These are phyloP conservation scores for Alces alces DNA, from an alignment of 2,113 vertebrate genomes.

Conservation along the genomic window DNA sequence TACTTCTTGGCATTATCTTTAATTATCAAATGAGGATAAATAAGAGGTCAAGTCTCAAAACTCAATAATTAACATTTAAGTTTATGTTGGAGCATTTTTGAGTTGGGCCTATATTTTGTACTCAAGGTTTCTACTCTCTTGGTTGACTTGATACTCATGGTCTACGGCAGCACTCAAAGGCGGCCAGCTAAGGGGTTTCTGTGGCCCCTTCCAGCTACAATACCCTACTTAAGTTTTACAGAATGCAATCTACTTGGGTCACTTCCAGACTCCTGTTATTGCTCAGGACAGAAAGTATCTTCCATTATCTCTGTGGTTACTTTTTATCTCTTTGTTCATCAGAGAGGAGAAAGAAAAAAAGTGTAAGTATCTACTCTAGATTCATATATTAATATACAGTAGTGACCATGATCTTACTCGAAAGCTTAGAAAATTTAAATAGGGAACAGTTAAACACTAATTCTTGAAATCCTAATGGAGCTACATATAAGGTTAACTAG, in stretches of 20 bases:
- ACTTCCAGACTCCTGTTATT: neutral
- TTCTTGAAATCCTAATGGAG: neutral
- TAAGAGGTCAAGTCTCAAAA: neutral
- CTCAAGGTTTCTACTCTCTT: neutral
- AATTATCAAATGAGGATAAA: neutral
- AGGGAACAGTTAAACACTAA: conserved; percentile 17
- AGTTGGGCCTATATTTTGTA: neutral
- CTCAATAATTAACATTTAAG: neutral
- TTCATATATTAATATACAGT: neutral
- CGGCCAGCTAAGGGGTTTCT: neutral
- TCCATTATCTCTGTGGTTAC: neutral
- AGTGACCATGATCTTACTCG: neutral
- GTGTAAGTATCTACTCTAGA: neutral
- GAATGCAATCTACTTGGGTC: neutral
- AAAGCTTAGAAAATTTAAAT: conserved; percentile 16
- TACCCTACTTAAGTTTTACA: neutral
- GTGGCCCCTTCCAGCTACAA: neutral
- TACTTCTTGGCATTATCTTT: neutral
- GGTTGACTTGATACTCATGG: neutral
- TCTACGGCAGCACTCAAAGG: neutral
- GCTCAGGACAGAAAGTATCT: neutral
- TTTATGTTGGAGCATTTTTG: neutral
- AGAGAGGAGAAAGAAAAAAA: neutral
- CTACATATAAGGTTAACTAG: neutral
- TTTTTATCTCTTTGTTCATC: neutral